Conservation (phyloP, 2,888 invertebrate species). For the Hemithea aestivaria region DNA sequence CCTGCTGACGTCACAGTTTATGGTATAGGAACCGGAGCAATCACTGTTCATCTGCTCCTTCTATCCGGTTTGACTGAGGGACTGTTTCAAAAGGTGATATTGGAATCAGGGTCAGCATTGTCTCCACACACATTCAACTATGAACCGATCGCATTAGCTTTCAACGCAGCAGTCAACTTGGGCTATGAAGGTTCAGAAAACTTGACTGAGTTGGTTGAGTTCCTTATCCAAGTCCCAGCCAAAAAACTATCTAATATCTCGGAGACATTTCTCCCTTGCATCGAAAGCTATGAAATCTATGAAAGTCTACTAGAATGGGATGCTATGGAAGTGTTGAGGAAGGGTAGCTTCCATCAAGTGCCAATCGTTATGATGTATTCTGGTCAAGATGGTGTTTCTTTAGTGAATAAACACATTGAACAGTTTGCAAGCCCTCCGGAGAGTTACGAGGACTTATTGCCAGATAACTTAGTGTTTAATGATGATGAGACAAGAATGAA, state of each 20-base stretch:
- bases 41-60: conserved; percentile 52
- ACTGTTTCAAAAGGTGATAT: conserved; percentile 54
- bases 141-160: conserved; percentile 45
- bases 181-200: conserved; percentile 47
- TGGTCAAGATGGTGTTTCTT: conserved; percentile 33
- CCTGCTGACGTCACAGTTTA: conserved; percentile 56
- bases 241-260: conserved; percentile 35
- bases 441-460: conserved; percentile 48
- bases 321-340: conserved; percentile 42
- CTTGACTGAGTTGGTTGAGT: conserved; percentile 36
- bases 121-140: conserved; percentile 49
- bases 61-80: conserved; percentile 50
- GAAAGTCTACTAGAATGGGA: conserved; percentile 48
- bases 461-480: conserved; percentile 53
- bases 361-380: conserved; percentile 53
- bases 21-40: conserved; percentile 60
- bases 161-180: conserved; percentile 62
- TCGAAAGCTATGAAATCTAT: conserved; percentile 40
- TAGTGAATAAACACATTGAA: conserved; percentile 34
- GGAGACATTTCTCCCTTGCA: conserved; percentile 48
- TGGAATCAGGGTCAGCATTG: conserved; percentile 63
- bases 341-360: conserved; percentile 43
- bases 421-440: conserved; percentile 38
- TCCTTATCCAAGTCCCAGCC: conserved; percentile 37
- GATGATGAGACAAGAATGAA: conserved; percentile 34